phyloP scores from a whole-genome alignment of 2,113 vertebrate species.

The Scolopax mira region DNA sequence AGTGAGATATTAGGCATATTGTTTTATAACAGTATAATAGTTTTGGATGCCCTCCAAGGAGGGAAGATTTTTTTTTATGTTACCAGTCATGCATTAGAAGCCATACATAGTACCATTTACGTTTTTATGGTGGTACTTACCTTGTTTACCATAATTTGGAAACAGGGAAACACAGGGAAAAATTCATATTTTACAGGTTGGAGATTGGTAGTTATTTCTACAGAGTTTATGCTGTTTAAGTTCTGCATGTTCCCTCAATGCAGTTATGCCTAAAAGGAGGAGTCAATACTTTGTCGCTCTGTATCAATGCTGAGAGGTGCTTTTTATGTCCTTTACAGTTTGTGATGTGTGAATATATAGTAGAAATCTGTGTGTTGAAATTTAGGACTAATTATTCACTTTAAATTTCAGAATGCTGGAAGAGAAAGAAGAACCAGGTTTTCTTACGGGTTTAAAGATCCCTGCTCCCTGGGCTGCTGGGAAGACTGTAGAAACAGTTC shows the following conservation, averaged over 20 bases:
- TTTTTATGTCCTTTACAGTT: neutral
- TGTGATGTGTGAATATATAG: neutral
- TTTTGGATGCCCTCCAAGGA: neutral
- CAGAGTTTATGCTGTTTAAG: neutral
- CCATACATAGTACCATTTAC: neutral
- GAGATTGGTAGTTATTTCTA: neutral
- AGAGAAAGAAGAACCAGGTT: slow-evolving; percentile 95
- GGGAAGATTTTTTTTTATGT: neutral
- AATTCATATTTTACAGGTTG: neutral
- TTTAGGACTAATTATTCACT: neutral
- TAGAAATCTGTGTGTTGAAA: neutral
- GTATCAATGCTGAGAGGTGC: neutral
- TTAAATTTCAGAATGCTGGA: slow-evolving; percentile 86
- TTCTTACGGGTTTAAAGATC: slow-evolving; percentile 96
- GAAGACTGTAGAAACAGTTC: slow-evolving; percentile 96
- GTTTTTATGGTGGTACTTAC: neutral
- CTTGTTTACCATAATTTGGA: neutral
- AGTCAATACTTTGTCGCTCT: neutral
- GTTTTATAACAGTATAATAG: neutral
- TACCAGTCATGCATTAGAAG: neutral
- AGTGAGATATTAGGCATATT: neutral
- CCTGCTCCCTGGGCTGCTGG: slow-evolving; percentile 98
- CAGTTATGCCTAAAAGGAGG: neutral
- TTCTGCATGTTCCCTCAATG: neutral
- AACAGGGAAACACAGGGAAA: neutral